These are phyloP conservation scores for Sprattus sprattus DNA, from an alignment of 2,113 vertebrate genomes.

Conservation along the genomic window DNA sequence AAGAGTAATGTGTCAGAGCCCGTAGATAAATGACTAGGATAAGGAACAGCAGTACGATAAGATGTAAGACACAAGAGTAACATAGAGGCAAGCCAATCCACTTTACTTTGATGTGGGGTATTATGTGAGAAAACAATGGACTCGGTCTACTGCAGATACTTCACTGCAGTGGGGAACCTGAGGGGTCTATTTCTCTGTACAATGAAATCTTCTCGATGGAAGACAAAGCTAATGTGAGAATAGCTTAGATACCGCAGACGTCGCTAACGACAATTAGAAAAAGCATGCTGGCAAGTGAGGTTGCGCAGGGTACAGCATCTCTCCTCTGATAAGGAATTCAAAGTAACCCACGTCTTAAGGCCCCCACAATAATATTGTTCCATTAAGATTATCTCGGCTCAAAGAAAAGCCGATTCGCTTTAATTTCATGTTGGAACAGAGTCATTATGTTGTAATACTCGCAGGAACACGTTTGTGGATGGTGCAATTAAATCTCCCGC, in stretches of 20 bases:
- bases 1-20: neutral
- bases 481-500: slow-evolving; percentile 73
- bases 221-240: neutral
- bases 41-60: neutral
- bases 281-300: neutral
- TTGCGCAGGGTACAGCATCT: slow-evolving; percentile 53
- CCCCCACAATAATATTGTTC: slow-evolving; percentile 58
- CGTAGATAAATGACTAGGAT: neutral
- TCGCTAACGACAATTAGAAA: neutral
- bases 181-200: neutral
- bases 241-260: neutral
- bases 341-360: slow-evolving; percentile 41
- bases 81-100: neutral
- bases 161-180: neutral
- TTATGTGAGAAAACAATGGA: neutral
- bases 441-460: slow-evolving; percentile 73
- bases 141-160: neutral
- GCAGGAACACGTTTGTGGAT: slow-evolving; percentile 69
- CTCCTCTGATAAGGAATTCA: slow-evolving; percentile 55
- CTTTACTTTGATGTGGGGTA: neutral
- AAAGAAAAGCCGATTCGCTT: slow-evolving; percentile 57
- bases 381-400: slow-evolving; percentile 61
- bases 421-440: slow-evolving; percentile 70
- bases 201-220: neutral
- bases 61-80: neutral